Evolutionary conservation across 2,797 vertebrate genomes (phyloP).

Genomic region (Echiichthys vipera): DNA sequence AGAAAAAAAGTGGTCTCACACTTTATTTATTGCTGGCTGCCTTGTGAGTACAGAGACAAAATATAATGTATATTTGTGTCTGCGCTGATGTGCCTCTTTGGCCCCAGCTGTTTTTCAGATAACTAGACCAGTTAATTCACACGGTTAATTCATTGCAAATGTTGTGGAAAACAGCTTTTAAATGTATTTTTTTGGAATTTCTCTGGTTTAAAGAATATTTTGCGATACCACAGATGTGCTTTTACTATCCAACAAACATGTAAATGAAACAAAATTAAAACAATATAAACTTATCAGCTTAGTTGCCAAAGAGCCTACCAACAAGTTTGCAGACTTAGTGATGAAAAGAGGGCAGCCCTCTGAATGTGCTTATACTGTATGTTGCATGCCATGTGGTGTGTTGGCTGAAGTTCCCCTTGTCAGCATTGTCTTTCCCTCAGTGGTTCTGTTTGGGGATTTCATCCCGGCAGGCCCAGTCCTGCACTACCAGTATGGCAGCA

Average conservation of each 20-base stretch:
- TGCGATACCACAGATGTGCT: conserved; percentile 42
- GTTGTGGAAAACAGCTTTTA: conserved; percentile 33
- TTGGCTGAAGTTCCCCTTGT: conserved; percentile 52
- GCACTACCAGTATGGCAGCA: conserved; percentile 45
- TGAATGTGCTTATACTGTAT: conserved; percentile 72
- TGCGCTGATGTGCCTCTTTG: conserved; percentile 27
- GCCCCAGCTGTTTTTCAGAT: conserved; percentile 27
- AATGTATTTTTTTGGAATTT: conserved; percentile 3
- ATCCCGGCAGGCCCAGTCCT: conserved; percentile 37
- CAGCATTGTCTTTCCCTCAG: conserved; percentile 44
- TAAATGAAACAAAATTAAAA: conserved; percentile 54
- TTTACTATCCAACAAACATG: conserved; percentile 39
- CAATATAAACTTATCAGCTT: conserved; percentile 38
- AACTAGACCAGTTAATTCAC: conserved; percentile 6
- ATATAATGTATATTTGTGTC: conserved; percentile 17
- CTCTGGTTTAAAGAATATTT: conserved; percentile 46
- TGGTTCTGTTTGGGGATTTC: conserved; percentile 25
- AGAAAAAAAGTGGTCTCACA: conserved; percentile 42
- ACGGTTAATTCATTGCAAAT: conserved; percentile 15
- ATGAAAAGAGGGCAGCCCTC: conserved; percentile 54
- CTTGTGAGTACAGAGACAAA: conserved; percentile 46
- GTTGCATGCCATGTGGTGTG: conserved; percentile 64
- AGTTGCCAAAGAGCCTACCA: conserved; percentile 23
- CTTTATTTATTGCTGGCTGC: conserved; percentile 78
- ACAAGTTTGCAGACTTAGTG: conserved; percentile 30